These are phyloP conservation scores for Habrosyne pyritoides DNA, from an alignment of 2,888 invertebrate genomes.

Conservation along the genomic window DNA sequence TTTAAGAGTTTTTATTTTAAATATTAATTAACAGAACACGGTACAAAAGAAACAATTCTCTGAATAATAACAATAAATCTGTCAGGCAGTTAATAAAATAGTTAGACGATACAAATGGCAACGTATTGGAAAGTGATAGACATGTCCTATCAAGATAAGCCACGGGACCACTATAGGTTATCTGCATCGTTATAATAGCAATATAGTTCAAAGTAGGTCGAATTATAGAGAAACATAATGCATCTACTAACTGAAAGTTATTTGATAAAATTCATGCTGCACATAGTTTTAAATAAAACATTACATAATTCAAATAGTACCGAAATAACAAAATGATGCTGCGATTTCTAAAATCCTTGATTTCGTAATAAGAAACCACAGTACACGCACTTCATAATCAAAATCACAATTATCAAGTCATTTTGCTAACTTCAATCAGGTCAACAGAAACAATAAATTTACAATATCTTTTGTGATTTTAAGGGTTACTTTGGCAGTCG, in stretches of 20 bases:
- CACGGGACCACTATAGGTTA: slow-evolving; percentile 38
- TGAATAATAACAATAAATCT: not conserved
- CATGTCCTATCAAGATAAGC: slow-evolving; percentile 41
- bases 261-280: slow-evolving; percentile 3
- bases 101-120: slow-evolving; percentile 5
- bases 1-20: no score
- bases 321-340: no score
- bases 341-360: not conserved
- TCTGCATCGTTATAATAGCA: slow-evolving; percentile 20
- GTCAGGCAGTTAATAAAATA: not conserved
- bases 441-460: not conserved
- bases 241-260: slow-evolving; percentile 26
- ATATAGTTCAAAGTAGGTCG: slow-evolving; percentile 31
- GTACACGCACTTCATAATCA: not conserved
- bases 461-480: no score
- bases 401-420: not conserved
- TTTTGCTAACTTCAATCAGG: not conserved
- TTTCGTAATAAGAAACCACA: not conserved
- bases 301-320: no score
- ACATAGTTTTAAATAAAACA: no score
- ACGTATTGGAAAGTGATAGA: slow-evolving; percentile 41
- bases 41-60: not conserved
- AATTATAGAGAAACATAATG: slow-evolving; percentile 25
- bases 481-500: not conserved
- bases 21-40: no score